Evolutionary conservation across 30 jellyfish, hydroid and myxozoan species (phyloP), one percentile per base, ranked within the genome.

Genomic region (Aurelia sp.): DNA sequence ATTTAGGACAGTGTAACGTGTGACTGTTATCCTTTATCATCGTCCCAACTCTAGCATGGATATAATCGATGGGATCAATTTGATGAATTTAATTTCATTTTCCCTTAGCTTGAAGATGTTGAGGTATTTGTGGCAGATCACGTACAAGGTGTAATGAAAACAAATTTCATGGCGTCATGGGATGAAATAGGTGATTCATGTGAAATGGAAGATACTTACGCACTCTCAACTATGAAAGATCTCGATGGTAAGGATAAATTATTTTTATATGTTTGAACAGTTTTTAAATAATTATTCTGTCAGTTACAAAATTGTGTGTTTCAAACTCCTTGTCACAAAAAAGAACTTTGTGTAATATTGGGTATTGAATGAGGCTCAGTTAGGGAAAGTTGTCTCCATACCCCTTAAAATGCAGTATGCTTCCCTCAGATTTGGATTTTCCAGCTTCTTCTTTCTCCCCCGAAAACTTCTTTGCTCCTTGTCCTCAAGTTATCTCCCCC

Each of bases 121-220:
- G 99, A 95, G 31, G 85, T 95, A 52, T 96, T 95, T 4, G 99
- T 95, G 2, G 99, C 99, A 8, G 99, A 95, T 70, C 97, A 87
- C 63, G 99, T 95, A 40, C 99, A 95, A 80, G 99, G 99, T 0
- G 94, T 88, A 8, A 96, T 95, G 83, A 89, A 96, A 57, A 95
- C 99, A 22, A 95, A 95, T 78, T 95, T 95, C 88, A 67, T 90
- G 85, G 99, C 99, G 4, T 88, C 99, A 47, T 95, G 99, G 99
- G 99, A 95, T 77, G 99, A 95, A 44, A 53, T 95, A 20, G 99
- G 97, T 0, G 99, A 95, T 68, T 95, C 62, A 10, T 70, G 91
- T 72, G 97, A 95, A 69, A 90, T 89, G 97, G 97, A 95, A 64
- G 99, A 95, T 55, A 95, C 98, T 12, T 95, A 90, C 71, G 97